Evolutionary conservation across 2,888 invertebrate species (phyloP), one percentile per base, ranked within the genome.

Genomic region (Parthenolecanium corni): DNA sequence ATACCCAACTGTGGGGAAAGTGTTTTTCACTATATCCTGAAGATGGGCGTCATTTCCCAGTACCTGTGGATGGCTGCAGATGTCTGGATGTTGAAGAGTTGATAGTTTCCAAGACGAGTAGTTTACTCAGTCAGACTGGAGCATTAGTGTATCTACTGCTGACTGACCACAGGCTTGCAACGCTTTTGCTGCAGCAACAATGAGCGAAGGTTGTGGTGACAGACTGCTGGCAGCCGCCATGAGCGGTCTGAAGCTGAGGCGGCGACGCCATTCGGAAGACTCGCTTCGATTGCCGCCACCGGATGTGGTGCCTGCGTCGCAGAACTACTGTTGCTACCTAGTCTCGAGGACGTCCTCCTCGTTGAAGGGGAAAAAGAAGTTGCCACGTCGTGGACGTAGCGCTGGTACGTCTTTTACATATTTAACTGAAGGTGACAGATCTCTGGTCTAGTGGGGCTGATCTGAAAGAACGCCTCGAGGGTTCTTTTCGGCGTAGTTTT

Each of bases 181-280:
- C 24, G 52, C 54, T 58, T 21, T 21, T 18, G 11, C 18, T 11
- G 14, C 14, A 4, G 9, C 38, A 16, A 6, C 3, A n/a, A 54
- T 54, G 54, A 54, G 54, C 54, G 54, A 54, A 42, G 80, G 81
- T 80, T 80, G 79, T 71, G 80, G 80, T 47, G 80, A 80, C 58
- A 78, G 80, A 49, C 79, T 80, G 68, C 71, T 81, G 67, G 74
- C 75, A 66, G 61, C 61, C 9, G 77, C 78, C 69, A 81, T 83
- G 74, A 84, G 83, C 74, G 81, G 82, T 24, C 80, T 83, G 68
- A 79, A 81, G 52, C 81, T 82, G 21, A 78, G 78, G 68, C 73
- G 77, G 66, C 77, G 80, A 68, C 78, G 82, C 42, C 77, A 82
- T 21, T 54, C 54, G 6, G 52, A 76, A 79, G 56, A 77, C 80